These are phyloP conservation scores for Caenorhabditis becei DNA, from an alignment of 2,888 invertebrate species.

Conservation along the genomic window DNA sequence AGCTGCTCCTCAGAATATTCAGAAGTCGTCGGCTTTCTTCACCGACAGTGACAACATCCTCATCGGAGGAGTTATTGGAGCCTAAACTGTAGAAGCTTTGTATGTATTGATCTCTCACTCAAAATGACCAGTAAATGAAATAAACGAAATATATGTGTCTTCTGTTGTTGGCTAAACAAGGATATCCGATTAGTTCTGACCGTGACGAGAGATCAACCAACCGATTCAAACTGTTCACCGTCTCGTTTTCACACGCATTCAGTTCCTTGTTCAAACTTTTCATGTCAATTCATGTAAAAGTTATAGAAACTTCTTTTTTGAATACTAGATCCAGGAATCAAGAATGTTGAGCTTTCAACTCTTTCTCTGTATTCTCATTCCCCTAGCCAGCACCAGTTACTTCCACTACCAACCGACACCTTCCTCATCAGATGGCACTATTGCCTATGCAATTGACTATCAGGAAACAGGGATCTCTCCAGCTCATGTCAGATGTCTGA, in stretches of 20 bases:
- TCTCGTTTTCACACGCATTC: too few species aligned
- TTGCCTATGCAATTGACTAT: not conserved
- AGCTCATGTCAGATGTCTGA: not conserved
- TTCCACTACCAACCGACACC: not conserved
- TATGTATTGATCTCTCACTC: constrained; percentile 12
- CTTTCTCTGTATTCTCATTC: not conserved
- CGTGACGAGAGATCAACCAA: too few species aligned
- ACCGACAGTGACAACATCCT: constrained; percentile 17
- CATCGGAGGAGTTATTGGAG: constrained; percentile 44
- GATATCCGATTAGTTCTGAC: not conserved
- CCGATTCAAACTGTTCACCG: too few species aligned
- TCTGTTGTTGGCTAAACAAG: not conserved
- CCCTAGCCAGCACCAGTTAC: not conserved
- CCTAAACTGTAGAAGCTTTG: constrained; percentile 17
- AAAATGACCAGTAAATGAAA: constrained; percentile 5
- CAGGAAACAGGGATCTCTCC: not conserved
- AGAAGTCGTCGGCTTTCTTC: not conserved
- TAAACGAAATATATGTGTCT: not conserved
- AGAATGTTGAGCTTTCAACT: not conserved
- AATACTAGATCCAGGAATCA: not conserved
- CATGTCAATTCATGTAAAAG: too few species aligned
- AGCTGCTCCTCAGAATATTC: constrained; percentile 12
- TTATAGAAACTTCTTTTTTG: too few species aligned
- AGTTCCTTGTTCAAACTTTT: too few species aligned
- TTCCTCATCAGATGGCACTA: not conserved